Percentiles rank a stretch among this genome's conserved stretches.
These are phyloP conservation scores for Ctenochaetus hawaiiensis DNA, from an alignment of 2,797 vertebrate genomes.

Conservation along the genomic window DNA sequence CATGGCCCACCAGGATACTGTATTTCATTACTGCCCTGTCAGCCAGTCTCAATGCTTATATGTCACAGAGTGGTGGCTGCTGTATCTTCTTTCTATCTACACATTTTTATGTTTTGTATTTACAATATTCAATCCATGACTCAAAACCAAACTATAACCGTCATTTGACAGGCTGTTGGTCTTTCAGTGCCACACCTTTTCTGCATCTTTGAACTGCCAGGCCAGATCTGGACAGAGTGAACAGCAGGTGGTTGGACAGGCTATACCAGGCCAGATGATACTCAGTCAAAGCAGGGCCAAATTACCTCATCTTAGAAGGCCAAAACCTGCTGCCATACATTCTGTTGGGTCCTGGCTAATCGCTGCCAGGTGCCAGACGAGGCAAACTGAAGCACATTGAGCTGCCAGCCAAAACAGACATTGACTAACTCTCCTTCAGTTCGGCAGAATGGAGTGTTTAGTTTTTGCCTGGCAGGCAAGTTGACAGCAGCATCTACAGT, in stretches of 20 bases:
- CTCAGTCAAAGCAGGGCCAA: conserved; percentile 34
- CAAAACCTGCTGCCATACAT: conserved; percentile 54
- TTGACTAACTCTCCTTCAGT: conserved; percentile 56
- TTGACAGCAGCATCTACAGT: conserved; percentile 66
- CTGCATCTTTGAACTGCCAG: conserved; percentile 6
- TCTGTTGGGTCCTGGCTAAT: conserved; percentile 46
- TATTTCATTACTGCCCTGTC: conserved; percentile 77
- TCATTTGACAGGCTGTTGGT: background rate
- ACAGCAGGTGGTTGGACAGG: conserved; percentile 53
- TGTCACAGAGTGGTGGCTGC: conserved; percentile 33
- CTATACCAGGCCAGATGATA: conserved; percentile 43
- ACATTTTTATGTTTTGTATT: background rate
- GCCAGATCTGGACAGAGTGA: conserved; percentile 31
- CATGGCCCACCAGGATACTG: conserved; percentile 55
- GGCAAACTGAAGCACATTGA: conserved; percentile 42
- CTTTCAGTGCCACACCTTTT: conserved; percentile 4
- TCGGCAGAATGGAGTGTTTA: conserved; percentile 61
- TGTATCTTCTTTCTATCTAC: conserved; percentile 1
- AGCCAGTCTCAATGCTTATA: conserved; percentile 45
- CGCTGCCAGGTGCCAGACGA: conserved; percentile 58
- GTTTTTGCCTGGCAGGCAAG: conserved; percentile 71
- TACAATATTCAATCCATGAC: conserved; percentile 9
- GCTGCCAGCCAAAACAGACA: conserved; percentile 68
- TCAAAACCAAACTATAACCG: background rate
- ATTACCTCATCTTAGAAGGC: conserved; percentile 39